phyloP scores from a whole-genome alignment of 2,888 invertebrate genomes.

The Spicauda simplicius region DNA sequence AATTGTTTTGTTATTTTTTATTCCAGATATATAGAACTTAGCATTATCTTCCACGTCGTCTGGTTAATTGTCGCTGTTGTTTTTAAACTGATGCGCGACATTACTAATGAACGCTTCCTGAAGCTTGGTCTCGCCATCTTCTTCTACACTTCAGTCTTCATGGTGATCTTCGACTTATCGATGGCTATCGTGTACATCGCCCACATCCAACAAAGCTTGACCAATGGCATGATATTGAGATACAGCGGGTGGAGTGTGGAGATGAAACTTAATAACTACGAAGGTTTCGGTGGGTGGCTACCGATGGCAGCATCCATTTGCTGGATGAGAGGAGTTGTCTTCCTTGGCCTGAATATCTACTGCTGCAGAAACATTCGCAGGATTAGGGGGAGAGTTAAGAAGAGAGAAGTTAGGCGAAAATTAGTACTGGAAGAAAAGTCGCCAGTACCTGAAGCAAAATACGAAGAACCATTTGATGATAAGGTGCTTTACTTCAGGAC shows the following conservation, averaged over 20 bases:
- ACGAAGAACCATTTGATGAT: conserved; percentile 37
- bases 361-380: conserved; percentile 51
- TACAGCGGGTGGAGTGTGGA: conserved; percentile 71
- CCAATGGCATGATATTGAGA: conserved; percentile 66
- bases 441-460: conserved; percentile 59
- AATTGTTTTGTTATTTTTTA: conserved; percentile 8
- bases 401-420: conserved; percentile 52
- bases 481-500: conserved; percentile 54
- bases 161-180: conserved; percentile 63
- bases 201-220: conserved; percentile 69
- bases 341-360: conserved; percentile 61
- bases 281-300: conserved; percentile 70
- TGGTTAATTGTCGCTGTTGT: conserved; percentile 58
- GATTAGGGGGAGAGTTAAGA: conserved; percentile 51
- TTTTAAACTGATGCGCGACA: conserved; percentile 43
- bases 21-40: conserved; percentile 61
- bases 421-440: conserved; percentile 46
- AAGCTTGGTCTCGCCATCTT: conserved; percentile 51
- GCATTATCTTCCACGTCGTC: conserved; percentile 54
- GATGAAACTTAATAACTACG: conserved; percentile 51
- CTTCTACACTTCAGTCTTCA: conserved; percentile 50
- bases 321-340: conserved; percentile 65
- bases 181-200: conserved; percentile 70
- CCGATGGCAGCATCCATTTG: conserved; percentile 59
- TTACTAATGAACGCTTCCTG: conserved; percentile 43